Conservation (phyloP, 2,797 vertebrate genomes). For the Brotogeris chrysoptera region DNA sequence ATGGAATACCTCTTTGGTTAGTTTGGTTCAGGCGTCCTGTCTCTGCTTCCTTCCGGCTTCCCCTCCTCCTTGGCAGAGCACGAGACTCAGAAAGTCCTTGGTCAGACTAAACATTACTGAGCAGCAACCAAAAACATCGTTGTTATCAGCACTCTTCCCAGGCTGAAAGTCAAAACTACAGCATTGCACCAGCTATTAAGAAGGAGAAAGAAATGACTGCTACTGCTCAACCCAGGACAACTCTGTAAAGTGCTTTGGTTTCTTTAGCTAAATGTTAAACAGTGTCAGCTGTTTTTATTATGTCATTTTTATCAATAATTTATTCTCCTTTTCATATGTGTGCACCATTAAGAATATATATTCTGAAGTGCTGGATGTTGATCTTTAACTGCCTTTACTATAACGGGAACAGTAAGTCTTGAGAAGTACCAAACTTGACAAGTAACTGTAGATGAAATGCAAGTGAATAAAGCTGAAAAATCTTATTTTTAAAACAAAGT, state of each 20-base stretch:
- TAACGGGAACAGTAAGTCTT: neutral
- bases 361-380: neutral
- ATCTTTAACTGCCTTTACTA: neutral
- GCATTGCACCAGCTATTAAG: too few relatives aligned
- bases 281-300: neutral
- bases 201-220: too few relatives aligned
- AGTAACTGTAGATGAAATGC: neutral
- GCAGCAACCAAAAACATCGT: too few relatives aligned
- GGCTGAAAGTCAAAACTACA: too few relatives aligned
- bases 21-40: too few relatives aligned
- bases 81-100: too few relatives aligned
- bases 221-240: too few relatives aligned
- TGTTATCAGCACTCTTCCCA: too few relatives aligned
- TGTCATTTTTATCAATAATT: neutral
- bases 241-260: neutral
- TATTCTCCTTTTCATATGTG: neutral
- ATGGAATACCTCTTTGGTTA: too few relatives aligned
- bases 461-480: neutral
- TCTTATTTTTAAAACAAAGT: neutral
- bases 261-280: neutral
- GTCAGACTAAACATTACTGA: too few relatives aligned
- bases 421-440: neutral
- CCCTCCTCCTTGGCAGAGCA: too few relatives aligned
- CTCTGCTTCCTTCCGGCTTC: too few relatives aligned
- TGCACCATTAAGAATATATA: neutral